Conservation (phyloP, 1,140 invertebrate genomes). For the Littorina saxatilis region DNA sequence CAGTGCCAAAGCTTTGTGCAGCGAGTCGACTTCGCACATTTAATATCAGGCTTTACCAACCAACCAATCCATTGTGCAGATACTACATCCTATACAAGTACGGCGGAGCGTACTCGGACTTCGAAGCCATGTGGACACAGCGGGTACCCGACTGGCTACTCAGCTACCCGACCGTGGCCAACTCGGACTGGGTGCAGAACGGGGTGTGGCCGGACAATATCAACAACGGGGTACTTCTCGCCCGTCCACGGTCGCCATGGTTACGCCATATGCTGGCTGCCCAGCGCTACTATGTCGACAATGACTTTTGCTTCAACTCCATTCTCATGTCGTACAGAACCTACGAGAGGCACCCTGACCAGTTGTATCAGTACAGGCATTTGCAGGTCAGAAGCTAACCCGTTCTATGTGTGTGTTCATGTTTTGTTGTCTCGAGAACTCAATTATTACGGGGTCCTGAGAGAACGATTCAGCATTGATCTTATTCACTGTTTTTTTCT, state of each 20-base stretch:
- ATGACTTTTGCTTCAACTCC: constrained; percentile 39
- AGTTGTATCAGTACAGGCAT: constrained; percentile 1
- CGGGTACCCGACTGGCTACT: constrained; percentile 24
- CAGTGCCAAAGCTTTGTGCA: no score
- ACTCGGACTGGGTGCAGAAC: constrained; percentile 25
- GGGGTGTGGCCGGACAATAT: constrained; percentile 34
- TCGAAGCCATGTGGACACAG: constrained; percentile 32
- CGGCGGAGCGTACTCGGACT: constrained; percentile 38
- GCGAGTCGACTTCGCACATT: no score
- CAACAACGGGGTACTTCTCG: constrained; percentile 38
- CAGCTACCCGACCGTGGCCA: constrained; percentile 30
- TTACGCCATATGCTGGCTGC: constrained; percentile 12
- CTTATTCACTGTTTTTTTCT: no score
- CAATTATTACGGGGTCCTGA: no score
- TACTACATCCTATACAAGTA: constrained; percentile 23
- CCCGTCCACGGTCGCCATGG: constrained; percentile 11
- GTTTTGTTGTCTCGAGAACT: no score
- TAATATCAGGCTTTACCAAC: no score
- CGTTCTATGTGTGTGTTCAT: no score
- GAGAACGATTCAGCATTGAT: no score
- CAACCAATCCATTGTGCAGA: no score
- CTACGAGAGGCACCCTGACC: constrained; percentile 40
- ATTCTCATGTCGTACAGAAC: constrained; percentile 42
- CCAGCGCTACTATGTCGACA: constrained; percentile 30
- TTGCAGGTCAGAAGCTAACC: no score